phyloP scores from a whole-genome alignment of 2,888 invertebrate species.

The Scaptomyza flava region DNA sequence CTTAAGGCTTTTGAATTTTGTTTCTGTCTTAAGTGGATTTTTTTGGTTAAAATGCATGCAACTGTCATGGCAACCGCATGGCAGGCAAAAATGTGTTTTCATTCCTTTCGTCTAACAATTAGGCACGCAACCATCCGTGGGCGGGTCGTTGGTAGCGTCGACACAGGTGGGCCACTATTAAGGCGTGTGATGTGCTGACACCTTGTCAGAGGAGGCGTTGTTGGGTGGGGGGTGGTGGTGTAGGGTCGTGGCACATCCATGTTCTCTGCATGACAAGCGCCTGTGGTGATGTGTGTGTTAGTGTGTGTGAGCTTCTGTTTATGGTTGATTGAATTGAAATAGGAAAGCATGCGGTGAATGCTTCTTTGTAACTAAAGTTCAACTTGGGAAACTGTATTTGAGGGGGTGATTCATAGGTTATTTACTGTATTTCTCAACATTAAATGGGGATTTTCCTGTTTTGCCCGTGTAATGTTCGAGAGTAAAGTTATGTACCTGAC shows the following conservation, averaged over 20 bases:
- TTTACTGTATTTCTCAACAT: background rate
- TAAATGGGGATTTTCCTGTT: background rate
- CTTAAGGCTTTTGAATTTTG: constrained; percentile 8
- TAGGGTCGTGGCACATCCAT: constrained; percentile 29
- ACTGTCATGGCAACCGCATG: constrained; percentile 61
- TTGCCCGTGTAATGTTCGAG: background rate
- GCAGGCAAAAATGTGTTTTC: constrained; percentile 51
- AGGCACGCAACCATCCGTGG: constrained; percentile 61
- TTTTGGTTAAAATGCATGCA: constrained; percentile 11
- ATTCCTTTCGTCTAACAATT: constrained; percentile 61
- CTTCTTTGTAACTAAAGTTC: constrained; percentile 6
- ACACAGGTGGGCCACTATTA: constrained; percentile 37
- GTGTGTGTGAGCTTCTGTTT: constrained; percentile 37
- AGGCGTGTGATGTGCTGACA: constrained; percentile 61
- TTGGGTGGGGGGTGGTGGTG: background rate
- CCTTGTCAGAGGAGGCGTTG: constrained; percentile 54
- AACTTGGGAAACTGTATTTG: constrained; percentile 13
- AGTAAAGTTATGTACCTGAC: background rate
- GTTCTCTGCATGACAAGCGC: constrained; percentile 53
- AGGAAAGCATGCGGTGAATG: constrained; percentile 33
- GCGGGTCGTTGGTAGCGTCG: constrained; percentile 15
- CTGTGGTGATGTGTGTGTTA: constrained; percentile 22
- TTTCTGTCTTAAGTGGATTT: constrained; percentile 9
- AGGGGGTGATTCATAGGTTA: constrained; percentile 27
- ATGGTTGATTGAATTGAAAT: constrained; percentile 73